phyloP scores from a whole-genome alignment of 2,888 invertebrate genomes.

The Pyrocoelia pectoralis region DNA sequence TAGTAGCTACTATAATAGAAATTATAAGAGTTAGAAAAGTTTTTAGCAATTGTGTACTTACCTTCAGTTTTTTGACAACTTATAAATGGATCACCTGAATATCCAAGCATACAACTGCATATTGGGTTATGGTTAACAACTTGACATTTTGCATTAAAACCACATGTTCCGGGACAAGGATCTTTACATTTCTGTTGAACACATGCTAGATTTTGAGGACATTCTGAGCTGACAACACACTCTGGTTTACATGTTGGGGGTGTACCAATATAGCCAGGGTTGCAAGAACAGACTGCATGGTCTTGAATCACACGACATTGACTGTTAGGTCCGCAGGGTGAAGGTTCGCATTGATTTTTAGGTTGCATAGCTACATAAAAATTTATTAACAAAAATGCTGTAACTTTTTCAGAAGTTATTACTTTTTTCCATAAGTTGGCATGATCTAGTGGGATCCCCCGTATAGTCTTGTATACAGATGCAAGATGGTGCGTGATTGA shows the following conservation, averaged over 20 bases:
- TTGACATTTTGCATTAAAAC: slow-evolving; percentile 70
- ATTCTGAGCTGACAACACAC: slow-evolving; percentile 72
- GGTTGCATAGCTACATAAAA: slow-evolving; percentile 35
- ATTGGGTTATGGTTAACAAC: slow-evolving; percentile 74
- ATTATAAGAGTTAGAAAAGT: slow-evolving; percentile 27
- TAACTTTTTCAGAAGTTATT: too few species aligned
- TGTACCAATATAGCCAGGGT: slow-evolving; percentile 68
- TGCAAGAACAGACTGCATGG: slow-evolving; percentile 71
- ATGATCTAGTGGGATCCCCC: slow-evolving; percentile 67
- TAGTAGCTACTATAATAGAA: slow-evolving; percentile 57
- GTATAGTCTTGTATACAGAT: slow-evolving; percentile 67
- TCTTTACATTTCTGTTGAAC: slow-evolving; percentile 70
- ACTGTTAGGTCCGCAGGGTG: slow-evolving; percentile 74
- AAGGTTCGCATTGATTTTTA: slow-evolving; percentile 66
- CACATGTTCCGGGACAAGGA: slow-evolving; percentile 73
- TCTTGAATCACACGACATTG: slow-evolving; percentile 69
- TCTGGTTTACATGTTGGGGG: slow-evolving; percentile 73
- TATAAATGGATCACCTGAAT: slow-evolving; percentile 71
- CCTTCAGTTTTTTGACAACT: slow-evolving; percentile 55
- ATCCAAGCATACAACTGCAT: slow-evolving; percentile 69
- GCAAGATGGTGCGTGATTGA: slow-evolving; percentile 74
- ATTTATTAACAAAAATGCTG: background rate
- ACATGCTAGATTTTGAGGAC: slow-evolving; percentile 70
- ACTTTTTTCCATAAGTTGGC: slow-evolving; percentile 54
- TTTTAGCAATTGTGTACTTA: slow-evolving; percentile 28